Base-by-base conservation (phyloP, 2,113 vertebrate genomes). In the Tetrax tetrax region DNA sequence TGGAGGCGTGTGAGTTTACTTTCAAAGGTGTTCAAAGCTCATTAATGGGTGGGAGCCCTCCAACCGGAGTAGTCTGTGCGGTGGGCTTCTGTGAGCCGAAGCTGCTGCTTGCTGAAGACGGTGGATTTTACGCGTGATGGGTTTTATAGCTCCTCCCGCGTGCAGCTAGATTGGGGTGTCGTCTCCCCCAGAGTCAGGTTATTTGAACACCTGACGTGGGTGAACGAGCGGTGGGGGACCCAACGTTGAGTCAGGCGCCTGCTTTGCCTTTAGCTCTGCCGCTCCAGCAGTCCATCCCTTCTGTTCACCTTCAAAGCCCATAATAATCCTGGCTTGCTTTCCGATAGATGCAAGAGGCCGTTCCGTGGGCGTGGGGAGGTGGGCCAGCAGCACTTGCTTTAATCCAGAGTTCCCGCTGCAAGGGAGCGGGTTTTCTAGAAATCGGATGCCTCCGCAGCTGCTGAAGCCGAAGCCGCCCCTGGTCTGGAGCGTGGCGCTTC, bases 401-500 rank as follows among this genome's bases (percentile, higher is more conserved):
- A 18, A 31, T 19, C 14, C 1, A 21, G 56, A 83, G 22, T 74
- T 63, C 27, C 3, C 27, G 47, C 51, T 56, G 35, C 35, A 10
- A 51, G 66, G 63, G 87, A 93, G 57, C 38, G 57, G 75, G 31
- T 33, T 89, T 83, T 86, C 63, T 74, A 37, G 86, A 81, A 95
- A 74, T 50, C 2, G 7, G 83, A 64, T 61, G 43, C 86, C 72
- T 83, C 64, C 3, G 14, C 56, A 63, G 89, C 94, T 94, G 90
- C 83, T 38, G 47, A 41, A 89, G 50, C 45, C 1, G 0, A 65
- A 88, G 83, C 86, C 29, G 1, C 24, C 72, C 79, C 68, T 61
- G 25, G 12, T 95, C 72, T 78, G 91, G 64, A 95, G 74, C 50
- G 28, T 48, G 1, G 33, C 56, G 82, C 90, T 96, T 96, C 95